phyloP scores from a whole-genome alignment of 2,113 vertebrate genomes.

The Brachypteracias leptosomus region DNA sequence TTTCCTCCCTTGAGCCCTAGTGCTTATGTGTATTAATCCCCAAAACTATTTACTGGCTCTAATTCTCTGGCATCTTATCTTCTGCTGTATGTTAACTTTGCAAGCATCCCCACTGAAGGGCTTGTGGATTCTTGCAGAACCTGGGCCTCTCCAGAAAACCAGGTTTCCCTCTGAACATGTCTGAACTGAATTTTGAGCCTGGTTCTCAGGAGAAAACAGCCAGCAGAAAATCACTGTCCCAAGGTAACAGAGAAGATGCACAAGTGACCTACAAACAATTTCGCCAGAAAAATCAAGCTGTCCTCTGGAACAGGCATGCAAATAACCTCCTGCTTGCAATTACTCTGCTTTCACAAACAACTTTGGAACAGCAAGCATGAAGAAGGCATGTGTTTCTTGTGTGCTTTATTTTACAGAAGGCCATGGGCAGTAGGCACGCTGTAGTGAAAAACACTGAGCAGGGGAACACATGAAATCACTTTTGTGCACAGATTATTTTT shows the following conservation, averaged over 20 bases:
- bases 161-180: background rate
- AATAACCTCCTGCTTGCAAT: background rate
- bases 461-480: background rate
- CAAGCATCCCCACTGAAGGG: background rate
- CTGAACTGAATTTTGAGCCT: background rate
- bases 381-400: background rate
- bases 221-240: background rate
- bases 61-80: slow-evolving; percentile 4
- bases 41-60: slow-evolving; percentile 27
- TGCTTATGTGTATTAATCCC: slow-evolving; percentile 36
- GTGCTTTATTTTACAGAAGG: background rate
- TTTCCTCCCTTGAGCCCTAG: background rate
- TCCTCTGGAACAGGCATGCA: background rate
- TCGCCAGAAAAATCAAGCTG: background rate
- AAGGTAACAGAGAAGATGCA: background rate
- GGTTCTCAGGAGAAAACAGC: background rate
- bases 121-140: background rate
- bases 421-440: background rate
- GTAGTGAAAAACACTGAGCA: background rate
- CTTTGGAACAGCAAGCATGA: background rate
- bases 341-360: background rate
- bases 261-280: background rate
- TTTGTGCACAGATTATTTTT: background rate
- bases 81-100: background rate
- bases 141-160: background rate